Conservation (phyloP, 2,888 invertebrate species). For the Caenorhabditis sp. region DNA sequence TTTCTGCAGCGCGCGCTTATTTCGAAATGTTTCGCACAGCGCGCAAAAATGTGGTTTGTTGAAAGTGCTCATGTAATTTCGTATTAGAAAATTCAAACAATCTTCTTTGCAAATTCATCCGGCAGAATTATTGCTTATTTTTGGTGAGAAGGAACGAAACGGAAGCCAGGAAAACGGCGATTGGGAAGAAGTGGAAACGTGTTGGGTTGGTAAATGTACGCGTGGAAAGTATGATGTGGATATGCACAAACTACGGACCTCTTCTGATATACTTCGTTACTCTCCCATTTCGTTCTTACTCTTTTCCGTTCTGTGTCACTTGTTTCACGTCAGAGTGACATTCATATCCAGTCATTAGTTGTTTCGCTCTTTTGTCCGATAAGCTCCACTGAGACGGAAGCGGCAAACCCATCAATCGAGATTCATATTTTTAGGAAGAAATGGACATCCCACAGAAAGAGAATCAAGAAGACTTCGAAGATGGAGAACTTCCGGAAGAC, state of each 20-base stretch:
- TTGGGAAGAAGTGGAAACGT: neutral
- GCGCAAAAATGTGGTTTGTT: no score
- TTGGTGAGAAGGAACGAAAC: no score
- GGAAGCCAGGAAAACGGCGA: neutral
- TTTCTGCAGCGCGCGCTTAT: neutral
- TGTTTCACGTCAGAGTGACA: neutral
- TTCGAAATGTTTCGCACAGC: neutral
- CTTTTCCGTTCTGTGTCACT: neutral
- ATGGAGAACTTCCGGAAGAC: slow-evolving; percentile 77
- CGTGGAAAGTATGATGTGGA: neutral
- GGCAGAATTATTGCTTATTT: no score
- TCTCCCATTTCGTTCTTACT: neutral
- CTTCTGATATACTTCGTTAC: neutral
- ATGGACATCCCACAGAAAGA: slow-evolving; percentile 61
- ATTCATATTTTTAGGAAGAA: slow-evolving; percentile 17
- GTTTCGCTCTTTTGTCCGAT: neutral
- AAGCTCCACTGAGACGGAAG: neutral
- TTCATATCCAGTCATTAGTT: neutral
- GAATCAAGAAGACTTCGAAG: slow-evolving; percentile 67
- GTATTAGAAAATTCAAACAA: no score
- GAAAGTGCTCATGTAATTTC: no score
- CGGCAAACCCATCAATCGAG: neutral
- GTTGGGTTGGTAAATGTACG: neutral
- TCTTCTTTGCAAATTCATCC: no score
- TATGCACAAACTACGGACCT: neutral